Conservation (phyloP, 2,888 invertebrate genomes). For the Neelides folsomi region DNA sequence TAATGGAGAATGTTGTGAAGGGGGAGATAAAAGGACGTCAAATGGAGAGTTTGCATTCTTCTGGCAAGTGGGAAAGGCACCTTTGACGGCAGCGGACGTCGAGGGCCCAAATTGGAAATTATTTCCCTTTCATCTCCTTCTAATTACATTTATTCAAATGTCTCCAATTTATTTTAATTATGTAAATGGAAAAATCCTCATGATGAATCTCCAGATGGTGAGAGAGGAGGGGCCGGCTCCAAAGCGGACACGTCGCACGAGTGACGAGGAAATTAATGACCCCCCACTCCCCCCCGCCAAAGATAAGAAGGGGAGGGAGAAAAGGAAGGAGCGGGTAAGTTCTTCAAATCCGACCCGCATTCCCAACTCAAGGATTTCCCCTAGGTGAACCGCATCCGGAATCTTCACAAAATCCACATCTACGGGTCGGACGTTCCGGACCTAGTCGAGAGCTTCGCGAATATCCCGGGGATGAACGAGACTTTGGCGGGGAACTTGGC, state of each 20-base stretch:
- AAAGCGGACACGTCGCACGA: neutral
- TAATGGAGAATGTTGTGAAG: no score
- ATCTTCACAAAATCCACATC: constrained; percentile 60
- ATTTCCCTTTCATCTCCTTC: no score
- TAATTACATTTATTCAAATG: no score
- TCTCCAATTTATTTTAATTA: no score
- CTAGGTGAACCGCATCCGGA: constrained; percentile 60
- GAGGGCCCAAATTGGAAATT: no score
- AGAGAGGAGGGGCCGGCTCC: neutral
- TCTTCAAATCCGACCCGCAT: no score
- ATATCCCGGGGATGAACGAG: constrained; percentile 47
- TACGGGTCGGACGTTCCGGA: constrained; percentile 66
- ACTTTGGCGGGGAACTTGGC: constrained; percentile 55
- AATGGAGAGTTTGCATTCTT: no score
- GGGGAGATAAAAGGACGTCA: no score
- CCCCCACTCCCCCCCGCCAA: neutral
- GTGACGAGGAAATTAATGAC: neutral
- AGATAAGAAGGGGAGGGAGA: constrained; percentile 5
- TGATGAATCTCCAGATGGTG: no score
- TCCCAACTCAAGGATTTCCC: constrained; percentile 33
- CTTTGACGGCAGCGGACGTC: no score
- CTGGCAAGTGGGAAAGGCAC: no score
- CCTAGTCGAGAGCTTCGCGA: constrained; percentile 57
- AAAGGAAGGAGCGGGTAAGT: constrained; percentile 8
- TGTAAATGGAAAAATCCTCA: no score